Conservation (phyloP, 2,888 invertebrate species). For the Amphipoea lucens region DNA sequence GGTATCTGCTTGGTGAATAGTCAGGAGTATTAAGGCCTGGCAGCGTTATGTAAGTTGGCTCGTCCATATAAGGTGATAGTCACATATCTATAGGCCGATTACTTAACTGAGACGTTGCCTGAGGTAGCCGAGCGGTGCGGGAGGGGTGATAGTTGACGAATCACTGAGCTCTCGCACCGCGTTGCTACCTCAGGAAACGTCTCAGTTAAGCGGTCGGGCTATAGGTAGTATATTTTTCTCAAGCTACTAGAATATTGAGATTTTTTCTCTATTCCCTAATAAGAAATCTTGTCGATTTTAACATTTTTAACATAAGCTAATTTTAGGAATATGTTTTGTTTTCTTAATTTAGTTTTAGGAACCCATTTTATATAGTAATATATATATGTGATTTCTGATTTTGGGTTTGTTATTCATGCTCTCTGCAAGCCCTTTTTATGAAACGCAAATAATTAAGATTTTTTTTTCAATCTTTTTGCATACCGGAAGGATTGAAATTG, state of each 20-base stretch:
- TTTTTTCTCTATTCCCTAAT: background rate
- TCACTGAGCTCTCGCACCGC: no score
- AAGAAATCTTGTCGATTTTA: background rate
- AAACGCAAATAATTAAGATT: background rate
- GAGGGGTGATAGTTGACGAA: no score
- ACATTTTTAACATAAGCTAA: no score
- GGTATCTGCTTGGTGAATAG: background rate
- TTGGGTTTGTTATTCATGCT: background rate
- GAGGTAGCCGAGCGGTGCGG: no score
- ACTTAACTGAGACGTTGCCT: no score
- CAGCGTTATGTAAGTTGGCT: background rate
- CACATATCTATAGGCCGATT: no score
- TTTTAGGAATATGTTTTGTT: background rate
- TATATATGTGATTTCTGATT: background rate
- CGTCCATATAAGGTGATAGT: background rate
- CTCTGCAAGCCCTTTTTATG: background rate
- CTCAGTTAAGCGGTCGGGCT: background rate
- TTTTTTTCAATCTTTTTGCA: background rate
- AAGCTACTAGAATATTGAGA: background rate
- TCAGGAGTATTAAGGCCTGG: background rate
- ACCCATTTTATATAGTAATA: background rate
- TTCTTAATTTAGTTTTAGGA: background rate
- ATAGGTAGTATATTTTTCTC: background rate
- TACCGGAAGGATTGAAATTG: background rate
- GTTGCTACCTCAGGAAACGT: no score